phyloP scores from a whole-genome alignment of 2,888 invertebrate genomes.

The Entomobrya proxima region DNA sequence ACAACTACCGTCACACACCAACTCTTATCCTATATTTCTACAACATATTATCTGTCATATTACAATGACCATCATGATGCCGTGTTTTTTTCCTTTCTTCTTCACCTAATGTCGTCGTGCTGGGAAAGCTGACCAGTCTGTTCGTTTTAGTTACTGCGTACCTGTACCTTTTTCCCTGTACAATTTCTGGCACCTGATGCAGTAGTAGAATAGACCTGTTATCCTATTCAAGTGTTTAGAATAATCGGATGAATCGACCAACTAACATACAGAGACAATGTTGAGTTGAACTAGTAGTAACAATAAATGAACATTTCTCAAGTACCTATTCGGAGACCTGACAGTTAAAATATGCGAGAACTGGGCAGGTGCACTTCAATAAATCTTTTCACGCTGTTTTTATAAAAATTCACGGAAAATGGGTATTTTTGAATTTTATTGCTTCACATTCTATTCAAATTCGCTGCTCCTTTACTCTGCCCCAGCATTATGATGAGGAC shows the following conservation, averaged over 20 bases:
- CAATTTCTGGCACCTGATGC: background rate
- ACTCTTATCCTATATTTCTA: constrained; percentile 43
- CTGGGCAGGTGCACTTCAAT: background rate
- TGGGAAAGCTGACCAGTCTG: constrained; percentile 54
- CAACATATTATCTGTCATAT: constrained; percentile 44
- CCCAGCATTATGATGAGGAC: background rate
- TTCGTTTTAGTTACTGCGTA: background rate
- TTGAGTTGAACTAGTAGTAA: background rate
- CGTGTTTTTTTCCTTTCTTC: background rate
- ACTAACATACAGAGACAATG: constrained; percentile 38
- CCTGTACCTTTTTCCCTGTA: constrained; percentile 45
- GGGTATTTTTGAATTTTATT: constrained; percentile 7
- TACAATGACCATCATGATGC: constrained; percentile 8
- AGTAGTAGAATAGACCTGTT: too few relatives aligned
- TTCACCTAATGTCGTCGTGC: constrained; percentile 20
- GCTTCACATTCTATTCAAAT: constrained; percentile 4
- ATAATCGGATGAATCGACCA: background rate
- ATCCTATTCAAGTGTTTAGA: constrained; percentile 5
- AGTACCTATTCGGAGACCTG: background rate
- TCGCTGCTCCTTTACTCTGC: background rate
- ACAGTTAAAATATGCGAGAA: background rate
- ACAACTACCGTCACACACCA: constrained; percentile 32
- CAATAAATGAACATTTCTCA: background rate
- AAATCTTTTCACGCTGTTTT: background rate
- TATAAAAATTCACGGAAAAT: background rate